A percentile compares a stretch with the other conserved stretches of the same genome.
Conservation (phyloP, 2,888 invertebrate genomes). For the Cinara cedri region DNA sequence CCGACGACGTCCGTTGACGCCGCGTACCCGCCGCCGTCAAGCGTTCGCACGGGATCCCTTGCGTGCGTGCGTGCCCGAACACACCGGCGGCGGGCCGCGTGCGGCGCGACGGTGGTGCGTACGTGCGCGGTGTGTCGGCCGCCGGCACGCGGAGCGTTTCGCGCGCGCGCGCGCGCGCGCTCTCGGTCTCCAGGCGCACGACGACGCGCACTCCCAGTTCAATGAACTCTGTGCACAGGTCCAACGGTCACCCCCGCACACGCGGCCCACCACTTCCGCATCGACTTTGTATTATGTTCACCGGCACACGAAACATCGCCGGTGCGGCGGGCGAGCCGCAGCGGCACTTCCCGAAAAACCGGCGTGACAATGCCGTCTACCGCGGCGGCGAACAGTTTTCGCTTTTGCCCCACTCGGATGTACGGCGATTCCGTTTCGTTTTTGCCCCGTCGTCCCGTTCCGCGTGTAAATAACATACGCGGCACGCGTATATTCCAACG, state of each 20-base stretch:
- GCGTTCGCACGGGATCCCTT: slow-evolving; percentile 24
- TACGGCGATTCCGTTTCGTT: too few species aligned
- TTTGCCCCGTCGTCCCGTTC: too few species aligned
- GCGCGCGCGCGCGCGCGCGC: slow-evolving; percentile 49
- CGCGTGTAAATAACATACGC: too few species aligned
- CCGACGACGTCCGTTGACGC: slow-evolving; percentile 29
- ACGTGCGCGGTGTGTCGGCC: not conserved
- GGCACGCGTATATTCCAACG: too few species aligned
- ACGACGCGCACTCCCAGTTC: slow-evolving; percentile 44
- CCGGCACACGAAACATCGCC: slow-evolving; percentile 13
- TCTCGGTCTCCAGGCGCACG: slow-evolving; percentile 38
- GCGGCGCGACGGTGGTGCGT: not conserved
- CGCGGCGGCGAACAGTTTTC: too few species aligned
- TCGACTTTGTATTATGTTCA: slow-evolving; percentile 50
- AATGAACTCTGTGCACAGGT: slow-evolving; percentile 55
- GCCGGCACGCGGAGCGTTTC: not conserved
- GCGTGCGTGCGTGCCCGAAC: slow-evolving; percentile 8
- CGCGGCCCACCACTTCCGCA: slow-evolving; percentile 55
- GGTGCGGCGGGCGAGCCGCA: too few species aligned
- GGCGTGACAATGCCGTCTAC: not conserved
- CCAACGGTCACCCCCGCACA: slow-evolving; percentile 56
- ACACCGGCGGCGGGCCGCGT: too few species aligned
- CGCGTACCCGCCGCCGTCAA: not conserved
- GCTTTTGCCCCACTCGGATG: too few species aligned
- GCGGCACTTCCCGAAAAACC: slow-evolving; percentile 54